These are phyloP conservation scores for Hemithea aestivaria DNA, from an alignment of 2,888 invertebrate species.

Conservation along the genomic window DNA sequence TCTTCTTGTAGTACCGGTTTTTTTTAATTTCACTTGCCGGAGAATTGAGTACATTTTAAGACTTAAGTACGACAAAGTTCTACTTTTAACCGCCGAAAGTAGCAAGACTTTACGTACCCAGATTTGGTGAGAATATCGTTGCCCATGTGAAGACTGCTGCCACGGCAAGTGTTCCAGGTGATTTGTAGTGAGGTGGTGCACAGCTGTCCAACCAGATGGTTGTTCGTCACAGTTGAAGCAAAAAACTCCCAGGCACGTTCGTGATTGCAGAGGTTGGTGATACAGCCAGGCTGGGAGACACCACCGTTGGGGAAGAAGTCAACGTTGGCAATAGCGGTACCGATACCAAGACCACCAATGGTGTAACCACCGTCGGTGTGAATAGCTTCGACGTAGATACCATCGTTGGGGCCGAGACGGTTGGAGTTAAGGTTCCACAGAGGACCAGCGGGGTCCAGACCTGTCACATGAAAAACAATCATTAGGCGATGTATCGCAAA, in stretches of 20 bases:
- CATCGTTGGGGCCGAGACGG: conserved; percentile 49
- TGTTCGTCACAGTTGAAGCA: conserved; percentile 46
- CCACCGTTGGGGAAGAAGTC: conserved; percentile 82
- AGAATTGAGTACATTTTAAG: too few species aligned
- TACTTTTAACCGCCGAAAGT: too few species aligned
- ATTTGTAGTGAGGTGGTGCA: conserved; percentile 46
- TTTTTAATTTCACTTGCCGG: too few species aligned
- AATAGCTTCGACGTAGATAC: conserved; percentile 52
- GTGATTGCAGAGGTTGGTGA: conserved; percentile 50
- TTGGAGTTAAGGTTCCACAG: conserved; percentile 45
- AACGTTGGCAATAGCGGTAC: conserved; percentile 65
- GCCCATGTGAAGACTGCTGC: conserved; percentile 44
- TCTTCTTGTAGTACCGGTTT: too few species aligned
- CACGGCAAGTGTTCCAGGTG: conserved; percentile 43
- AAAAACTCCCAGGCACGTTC: conserved; percentile 57
- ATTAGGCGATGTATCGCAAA: too few species aligned
- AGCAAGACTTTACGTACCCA: conserved; percentile 37
- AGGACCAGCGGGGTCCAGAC: conserved; percentile 58
- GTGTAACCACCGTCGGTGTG: conserved; percentile 73
- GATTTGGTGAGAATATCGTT: conserved; percentile 40
- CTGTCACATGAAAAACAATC: too few species aligned
- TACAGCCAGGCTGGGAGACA: conserved; percentile 54
- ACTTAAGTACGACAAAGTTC: too few species aligned
- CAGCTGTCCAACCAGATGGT: conserved; percentile 46
- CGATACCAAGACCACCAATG: conserved; percentile 63